Percentiles rank a stretch among this genome's conserved stretches.
phyloP scores from a whole-genome alignment of 2,797 vertebrate species.

The Sebastes alutus region DNA sequence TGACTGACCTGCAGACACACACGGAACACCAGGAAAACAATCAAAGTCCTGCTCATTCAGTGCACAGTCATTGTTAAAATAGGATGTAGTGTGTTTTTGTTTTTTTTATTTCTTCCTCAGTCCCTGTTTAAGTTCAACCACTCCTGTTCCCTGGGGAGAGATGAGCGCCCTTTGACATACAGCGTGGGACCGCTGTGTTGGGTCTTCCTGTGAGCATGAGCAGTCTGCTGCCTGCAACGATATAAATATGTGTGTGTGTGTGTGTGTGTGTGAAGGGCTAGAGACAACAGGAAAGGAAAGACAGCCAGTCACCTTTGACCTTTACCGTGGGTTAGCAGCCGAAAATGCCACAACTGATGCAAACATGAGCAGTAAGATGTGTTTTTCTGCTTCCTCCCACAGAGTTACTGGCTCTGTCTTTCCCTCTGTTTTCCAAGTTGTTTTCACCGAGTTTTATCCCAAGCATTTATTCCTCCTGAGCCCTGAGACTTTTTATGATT shows the following conservation, averaged over 20 bases:
- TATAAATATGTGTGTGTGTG: neutral
- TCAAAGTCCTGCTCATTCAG: neutral
- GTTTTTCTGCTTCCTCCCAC: neutral
- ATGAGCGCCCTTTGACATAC: constrained; percentile 19
- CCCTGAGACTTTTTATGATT: neutral
- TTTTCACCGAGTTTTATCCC: neutral
- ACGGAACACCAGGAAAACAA: neutral
- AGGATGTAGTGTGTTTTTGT: neutral
- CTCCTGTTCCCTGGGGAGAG: neutral
- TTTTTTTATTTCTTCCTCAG: neutral
- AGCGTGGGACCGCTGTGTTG: constrained; percentile 1
- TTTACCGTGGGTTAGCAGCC: neutral
- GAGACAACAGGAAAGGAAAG: neutral
- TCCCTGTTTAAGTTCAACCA: neutral
- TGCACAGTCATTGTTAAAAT: neutral
- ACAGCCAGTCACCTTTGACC: constrained; percentile 29
- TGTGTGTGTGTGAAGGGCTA: neutral
- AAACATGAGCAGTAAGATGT: neutral
- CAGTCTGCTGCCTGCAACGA: neutral
- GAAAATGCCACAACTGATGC: constrained; percentile 11
- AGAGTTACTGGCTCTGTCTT: neutral
- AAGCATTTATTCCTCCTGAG: neutral
- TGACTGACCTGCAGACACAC: neutral
- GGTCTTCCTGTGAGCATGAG: constrained; percentile 13
- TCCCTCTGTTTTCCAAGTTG: neutral